These are phyloP conservation scores for Caenorhabditis virilis DNA, from an alignment of 2,888 invertebrate genomes.

Conservation along the genomic window DNA sequence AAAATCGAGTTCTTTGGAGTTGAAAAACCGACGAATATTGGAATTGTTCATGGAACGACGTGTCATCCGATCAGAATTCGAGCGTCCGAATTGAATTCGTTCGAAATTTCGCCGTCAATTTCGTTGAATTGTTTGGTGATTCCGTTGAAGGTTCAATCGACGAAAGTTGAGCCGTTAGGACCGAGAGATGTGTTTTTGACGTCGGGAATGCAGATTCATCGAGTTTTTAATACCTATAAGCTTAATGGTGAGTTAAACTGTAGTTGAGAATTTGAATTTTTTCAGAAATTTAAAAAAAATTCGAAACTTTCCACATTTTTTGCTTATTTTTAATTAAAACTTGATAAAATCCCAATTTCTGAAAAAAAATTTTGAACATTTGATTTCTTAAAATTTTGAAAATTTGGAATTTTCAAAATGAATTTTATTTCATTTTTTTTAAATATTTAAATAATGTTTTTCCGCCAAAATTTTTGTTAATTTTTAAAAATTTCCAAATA, in stretches of 20 bases:
- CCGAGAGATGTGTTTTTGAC: slow-evolving; percentile 82
- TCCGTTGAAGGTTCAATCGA: slow-evolving; percentile 75
- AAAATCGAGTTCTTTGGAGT: slow-evolving; percentile 52
- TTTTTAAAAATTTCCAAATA: no score
- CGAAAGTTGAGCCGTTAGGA: slow-evolving; percentile 80
- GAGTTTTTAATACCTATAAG: slow-evolving; percentile 84
- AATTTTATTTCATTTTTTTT: background rate
- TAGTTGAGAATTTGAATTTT: background rate
- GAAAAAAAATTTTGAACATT: no score
- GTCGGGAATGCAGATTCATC: slow-evolving; percentile 85
- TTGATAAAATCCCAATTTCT: no score
- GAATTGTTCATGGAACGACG: slow-evolving; percentile 32
- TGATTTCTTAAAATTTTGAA: background rate
- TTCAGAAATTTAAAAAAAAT: background rate
- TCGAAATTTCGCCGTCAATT: slow-evolving; percentile 37
- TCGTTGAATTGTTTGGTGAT: slow-evolving; percentile 35
- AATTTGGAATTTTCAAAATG: background rate
- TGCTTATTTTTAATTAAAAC: no score
- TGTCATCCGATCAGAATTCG: slow-evolving; percentile 26
- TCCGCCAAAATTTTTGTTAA: background rate
- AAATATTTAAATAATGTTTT: background rate
- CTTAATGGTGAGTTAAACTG: slow-evolving; percentile 71
- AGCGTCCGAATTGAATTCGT: slow-evolving; percentile 36
- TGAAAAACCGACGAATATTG: slow-evolving; percentile 16
- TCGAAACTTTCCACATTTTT: no score